Evolutionary conservation across 1,140 invertebrate genomes (phyloP).

Genomic region (Apolygus lucorum): DNA sequence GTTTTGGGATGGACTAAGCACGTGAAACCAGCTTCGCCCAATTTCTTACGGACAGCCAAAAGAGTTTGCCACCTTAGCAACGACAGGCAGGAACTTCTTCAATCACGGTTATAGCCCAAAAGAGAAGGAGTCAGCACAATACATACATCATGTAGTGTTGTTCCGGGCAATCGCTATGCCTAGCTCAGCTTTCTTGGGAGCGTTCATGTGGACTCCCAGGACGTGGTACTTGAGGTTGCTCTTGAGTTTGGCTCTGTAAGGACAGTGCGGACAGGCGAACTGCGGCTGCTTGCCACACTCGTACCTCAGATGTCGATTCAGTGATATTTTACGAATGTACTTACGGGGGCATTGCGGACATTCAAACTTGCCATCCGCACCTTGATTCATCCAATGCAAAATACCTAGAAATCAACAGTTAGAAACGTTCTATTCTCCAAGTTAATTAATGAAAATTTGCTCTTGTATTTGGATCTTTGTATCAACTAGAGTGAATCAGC

Average conservation of each 20-base stretch:
- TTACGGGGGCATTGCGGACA: conserved; percentile 30
- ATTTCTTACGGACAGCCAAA: conserved; percentile 5
- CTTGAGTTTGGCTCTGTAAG: neutral
- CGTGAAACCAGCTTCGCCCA: no score
- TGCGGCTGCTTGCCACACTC: conserved; percentile 31
- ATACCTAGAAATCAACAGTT: no score
- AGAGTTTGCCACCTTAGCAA: conserved; percentile 34
- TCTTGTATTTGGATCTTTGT: no score
- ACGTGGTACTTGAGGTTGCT: conserved; percentile 29
- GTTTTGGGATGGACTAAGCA: no score
- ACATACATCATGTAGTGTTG: no score
- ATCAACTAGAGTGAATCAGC: no score
- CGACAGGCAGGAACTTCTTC: no score
- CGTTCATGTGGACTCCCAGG: conserved; percentile 35
- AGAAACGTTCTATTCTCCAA: no score
- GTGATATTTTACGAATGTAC: conserved; percentile 30
- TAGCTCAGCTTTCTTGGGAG: neutral
- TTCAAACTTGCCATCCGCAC: conserved; percentile 9
- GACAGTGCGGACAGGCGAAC: conserved; percentile 35
- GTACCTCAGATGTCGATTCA: conserved; percentile 30
- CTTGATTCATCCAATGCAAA: conserved; percentile 12
- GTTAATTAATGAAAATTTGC: no score
- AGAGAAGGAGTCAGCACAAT: no score
- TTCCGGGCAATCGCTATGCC: no score
- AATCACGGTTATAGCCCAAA: no score